Percentiles rank a stretch among this genome's conserved stretches.
Conservation (phyloP, 2,797 vertebrate species). For the Sebastes elongatus region DNA sequence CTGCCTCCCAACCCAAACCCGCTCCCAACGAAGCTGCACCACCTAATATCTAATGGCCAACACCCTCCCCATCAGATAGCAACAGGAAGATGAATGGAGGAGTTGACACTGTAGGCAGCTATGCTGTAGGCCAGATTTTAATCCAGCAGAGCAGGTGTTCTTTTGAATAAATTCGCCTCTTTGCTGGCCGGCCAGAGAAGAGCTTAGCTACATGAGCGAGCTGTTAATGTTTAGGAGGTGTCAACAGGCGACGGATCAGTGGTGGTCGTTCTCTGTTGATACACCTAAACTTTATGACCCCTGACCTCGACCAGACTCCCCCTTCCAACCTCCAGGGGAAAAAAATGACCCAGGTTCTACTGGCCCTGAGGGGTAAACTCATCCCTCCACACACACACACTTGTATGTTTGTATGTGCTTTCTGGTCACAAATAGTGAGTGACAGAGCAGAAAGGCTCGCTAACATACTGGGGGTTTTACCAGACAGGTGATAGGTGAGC, state of each 20-base stretch:
- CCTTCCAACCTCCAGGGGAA: background rate
- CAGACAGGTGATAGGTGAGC: slow-evolving; percentile 67
- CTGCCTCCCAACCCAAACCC: slow-evolving; percentile 21
- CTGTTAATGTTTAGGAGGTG: slow-evolving; percentile 54
- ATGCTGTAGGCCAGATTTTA: slow-evolving; percentile 37
- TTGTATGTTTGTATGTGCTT: slow-evolving; percentile 42
- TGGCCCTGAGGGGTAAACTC: slow-evolving; percentile 51
- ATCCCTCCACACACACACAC: slow-evolving; percentile 22
- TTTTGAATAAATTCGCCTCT: slow-evolving; percentile 32
- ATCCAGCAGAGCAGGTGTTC: slow-evolving; percentile 62
- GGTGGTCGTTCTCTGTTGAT: slow-evolving; percentile 46
- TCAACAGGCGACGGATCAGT: slow-evolving; percentile 49
- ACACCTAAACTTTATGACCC: slow-evolving; percentile 58
- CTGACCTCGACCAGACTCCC: slow-evolving; percentile 43
- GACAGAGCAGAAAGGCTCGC: slow-evolving; percentile 53
- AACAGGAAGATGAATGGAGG: slow-evolving; percentile 31
- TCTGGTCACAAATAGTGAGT: slow-evolving; percentile 53
- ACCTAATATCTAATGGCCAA: slow-evolving; percentile 38
- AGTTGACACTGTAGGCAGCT: slow-evolving; percentile 43
- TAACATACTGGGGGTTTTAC: slow-evolving; percentile 52
- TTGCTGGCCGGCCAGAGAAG: slow-evolving; percentile 10
- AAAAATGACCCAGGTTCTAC: slow-evolving; percentile 20
- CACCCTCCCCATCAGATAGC: slow-evolving; percentile 12
- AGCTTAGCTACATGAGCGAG: slow-evolving; percentile 43
- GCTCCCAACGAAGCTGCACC: slow-evolving; percentile 34